phyloP scores from a whole-genome alignment of 2,113 vertebrate species.

The Antechinus stuartii region DNA sequence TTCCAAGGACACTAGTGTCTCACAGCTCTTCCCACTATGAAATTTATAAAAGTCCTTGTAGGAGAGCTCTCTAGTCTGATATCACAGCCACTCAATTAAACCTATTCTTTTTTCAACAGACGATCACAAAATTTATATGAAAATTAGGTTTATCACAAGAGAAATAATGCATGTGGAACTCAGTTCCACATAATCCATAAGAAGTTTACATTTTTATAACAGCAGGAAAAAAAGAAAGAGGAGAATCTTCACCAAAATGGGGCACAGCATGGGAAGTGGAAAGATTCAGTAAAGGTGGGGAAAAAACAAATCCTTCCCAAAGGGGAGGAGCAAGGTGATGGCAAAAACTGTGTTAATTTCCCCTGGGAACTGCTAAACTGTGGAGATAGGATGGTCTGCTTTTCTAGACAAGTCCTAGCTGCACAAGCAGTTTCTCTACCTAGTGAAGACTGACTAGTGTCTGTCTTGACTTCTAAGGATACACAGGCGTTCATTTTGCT shows the following conservation, averaged over 20 bases:
- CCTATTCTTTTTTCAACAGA: not conserved
- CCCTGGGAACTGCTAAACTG: not conserved
- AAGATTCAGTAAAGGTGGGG: not conserved
- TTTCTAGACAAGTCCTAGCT: not conserved
- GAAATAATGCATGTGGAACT: not conserved
- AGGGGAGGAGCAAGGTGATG: not conserved
- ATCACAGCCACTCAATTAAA: not conserved
- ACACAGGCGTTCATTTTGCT: not conserved
- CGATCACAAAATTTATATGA: not conserved
- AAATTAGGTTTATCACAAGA: not conserved
- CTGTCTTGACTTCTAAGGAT: not conserved
- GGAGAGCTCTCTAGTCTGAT: not conserved
- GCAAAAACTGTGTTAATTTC: not conserved
- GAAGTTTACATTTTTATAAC: not conserved
- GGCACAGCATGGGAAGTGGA: not conserved
- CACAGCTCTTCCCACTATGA: not conserved
- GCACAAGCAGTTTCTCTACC: not conserved
- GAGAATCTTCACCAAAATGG: not conserved
- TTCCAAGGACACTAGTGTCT: not conserved
- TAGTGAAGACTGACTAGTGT: not conserved
- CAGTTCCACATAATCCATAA: not conserved
- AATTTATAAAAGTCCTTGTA: not conserved
- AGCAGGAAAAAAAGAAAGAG: not conserved
- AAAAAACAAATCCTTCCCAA: not conserved
- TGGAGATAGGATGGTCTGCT: not conserved